Evolutionary conservation across 2,888 invertebrate genomes (phyloP), one percentile per base, ranked within the genome.

Genomic region (Thymelicus lineola): DNA sequence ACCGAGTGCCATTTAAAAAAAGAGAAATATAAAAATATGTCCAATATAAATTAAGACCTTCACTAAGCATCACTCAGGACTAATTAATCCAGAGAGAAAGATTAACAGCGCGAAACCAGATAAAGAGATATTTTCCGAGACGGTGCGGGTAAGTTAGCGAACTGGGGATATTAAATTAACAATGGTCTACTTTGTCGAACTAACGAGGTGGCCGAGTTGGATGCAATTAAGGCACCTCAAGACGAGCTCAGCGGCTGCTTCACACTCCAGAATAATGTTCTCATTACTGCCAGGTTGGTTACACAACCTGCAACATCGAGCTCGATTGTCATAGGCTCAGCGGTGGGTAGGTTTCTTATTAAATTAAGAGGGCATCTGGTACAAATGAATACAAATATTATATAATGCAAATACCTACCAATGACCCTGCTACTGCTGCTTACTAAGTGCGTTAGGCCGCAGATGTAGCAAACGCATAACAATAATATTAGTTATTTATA

Each of bases 251-350:
- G 78, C 80, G 75, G 79, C 75, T 78, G 77, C 79, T 83, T 83
- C 78, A 84, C 82, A 78, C 80, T 84, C 80, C 86, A 87, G 86
- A 90, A 88, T 89, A 90, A 90, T 92, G 87, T 90, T 87, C 89
- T 89, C 87, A 90, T 90, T 90, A 89, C 79, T 79, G 75, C 77
- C 75, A 81, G 82, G 85, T 89, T 89, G 82, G 85, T 89, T 89
- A 87, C 87, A 86, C 87, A 89, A 89, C 82, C 82, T 83, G 17
- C 58, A 58, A 35, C 58, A 57, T 28, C 42, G 35, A 9, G 42
- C 38, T 45, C 28, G 35, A 63, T 62, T 35, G 35, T 67, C 53
- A 58, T 35, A 38, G 28, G 28, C 28, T 58, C 36, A 58, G 38
- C 15, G 58, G 38, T 58, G 7, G 7, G 7, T 42, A 42, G 9